Evolutionary conservation across 2,888 invertebrate species (phyloP), one percentile per base, ranked within the genome.

Genomic region (Romanomermis culicivorax): DNA sequence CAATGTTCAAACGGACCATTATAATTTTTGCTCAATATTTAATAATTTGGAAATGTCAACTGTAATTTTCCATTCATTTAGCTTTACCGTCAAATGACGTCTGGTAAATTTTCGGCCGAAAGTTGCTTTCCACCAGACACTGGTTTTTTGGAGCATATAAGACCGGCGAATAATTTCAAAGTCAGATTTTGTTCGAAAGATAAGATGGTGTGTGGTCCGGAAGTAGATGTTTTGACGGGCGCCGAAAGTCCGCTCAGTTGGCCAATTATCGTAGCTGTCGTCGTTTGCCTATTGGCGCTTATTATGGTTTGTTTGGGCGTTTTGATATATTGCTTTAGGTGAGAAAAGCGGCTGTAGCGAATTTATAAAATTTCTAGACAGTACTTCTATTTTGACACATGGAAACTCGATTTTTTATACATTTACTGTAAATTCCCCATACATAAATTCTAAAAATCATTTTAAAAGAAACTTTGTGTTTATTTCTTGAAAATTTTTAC

Each of bases 291-390:
- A 3, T n/a, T 47, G 3, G 2, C 42, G 3, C 20, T 50, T 23
- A 2, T 55, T 2, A 25, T 20, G 2, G n/a, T 51, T 23, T 2
- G 24, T 20, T n/a, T 20, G 17, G 50, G 3, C 25, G 17, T 55
- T 4, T 52, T 51, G 20, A 4, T 55, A n/a, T 55, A 23, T 25
- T 55, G 55, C 23, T 23, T n/a, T n/a, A n/a, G n/a, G n/a, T 25
- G 3, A n/a, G n/a, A n/a, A n/a, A n/a, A n/a, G n/a, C n/a, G n/a
- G n/a, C n/a, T n/a, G n/a, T n/a, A n/a, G n/a, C n/a, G n/a, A n/a
- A n/a, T n/a, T 36, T 36, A n/a, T n/a, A n/a, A n/a, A n/a, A n/a
- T n/a, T n/a, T n/a, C n/a, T n/a, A n/a, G n/a, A n/a, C n/a, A n/a
- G n/a, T n/a, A n/a, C n/a, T n/a, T n/a, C n/a, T n/a, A n/a, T n/a